Evolutionary conservation across 2,888 invertebrate species (phyloP), one percentile per base, ranked within the genome.

Genomic region (Dasypogon diadema): DNA sequence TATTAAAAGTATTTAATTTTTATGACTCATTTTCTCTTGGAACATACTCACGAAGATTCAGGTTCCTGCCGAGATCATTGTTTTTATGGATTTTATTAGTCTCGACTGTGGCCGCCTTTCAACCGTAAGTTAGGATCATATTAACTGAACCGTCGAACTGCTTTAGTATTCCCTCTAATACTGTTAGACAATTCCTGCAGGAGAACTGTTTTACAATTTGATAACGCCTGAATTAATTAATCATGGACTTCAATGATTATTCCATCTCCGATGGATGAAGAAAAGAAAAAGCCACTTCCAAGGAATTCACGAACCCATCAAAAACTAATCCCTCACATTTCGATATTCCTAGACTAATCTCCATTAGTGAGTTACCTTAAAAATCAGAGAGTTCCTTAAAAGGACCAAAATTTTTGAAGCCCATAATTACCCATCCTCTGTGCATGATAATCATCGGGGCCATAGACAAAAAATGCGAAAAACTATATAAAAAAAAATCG

Each of bases 391-490:
- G n/a, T 63, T 14, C 65, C 14, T 65, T 42, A 42, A 65, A 65
- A 65, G 65, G 65, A 65, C 65, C 24, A 65, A 48, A n/a, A 24
- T 46, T 65, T 65, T n/a, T 18, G 21, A 14, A 22, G 16, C 58
- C 65, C 65, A 42, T 65, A 65, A 65, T 65, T 65, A 65, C 24
- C 26, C n/a, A n/a, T n/a, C n/a, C n/a, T n/a, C 14, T 46, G 46
- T 24, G 65, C 65, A 65, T 65, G 46, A 65, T 65, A 65, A 65
- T 46, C 46, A 22, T 6, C 46, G 22, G 24, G 14, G 8, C 21
- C 14, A 22, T 48, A 46, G 24, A 48, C 22, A 42, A 65, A 65
- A 65, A 65, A 65, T 46, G 65, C 65, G 46, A 65, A 42, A 65
- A 65, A 60, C 21, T 42, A 42, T 37, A 37, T 10, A 18, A 34